phyloP scores from a whole-genome alignment of 2,797 vertebrate genomes.

The Gymnocypris eckloni region DNA sequence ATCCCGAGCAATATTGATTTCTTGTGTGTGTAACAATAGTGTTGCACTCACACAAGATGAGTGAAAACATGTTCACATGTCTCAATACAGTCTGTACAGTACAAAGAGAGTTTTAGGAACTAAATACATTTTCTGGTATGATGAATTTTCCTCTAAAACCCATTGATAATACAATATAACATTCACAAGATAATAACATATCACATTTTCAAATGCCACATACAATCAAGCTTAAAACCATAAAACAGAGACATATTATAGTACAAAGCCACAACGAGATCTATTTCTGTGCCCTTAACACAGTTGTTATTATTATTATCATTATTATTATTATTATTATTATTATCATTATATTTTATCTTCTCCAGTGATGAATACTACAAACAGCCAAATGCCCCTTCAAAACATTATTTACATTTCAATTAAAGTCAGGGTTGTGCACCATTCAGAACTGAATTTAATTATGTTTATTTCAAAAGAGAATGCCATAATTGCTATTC shows the following conservation, averaged over 20 bases:
- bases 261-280: not conserved
- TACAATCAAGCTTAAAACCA: not conserved
- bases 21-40: slow-evolving; percentile 41
- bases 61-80: not conserved
- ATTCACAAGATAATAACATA: not conserved
- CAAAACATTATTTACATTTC: not conserved
- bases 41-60: not conserved
- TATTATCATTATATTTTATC: not conserved
- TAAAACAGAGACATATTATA: not conserved
- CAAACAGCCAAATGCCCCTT: not conserved
- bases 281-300: not conserved
- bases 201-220: not conserved
- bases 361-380: not conserved
- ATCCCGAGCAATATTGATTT: slow-evolving; percentile 32
- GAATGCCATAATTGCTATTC: not conserved
- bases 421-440: not conserved
- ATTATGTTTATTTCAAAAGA: not conserved
- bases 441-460: not conserved
- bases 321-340: not conserved
- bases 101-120: not conserved
- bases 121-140: not conserved
- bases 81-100: not conserved
- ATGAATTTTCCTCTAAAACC: not conserved
- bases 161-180: not conserved
- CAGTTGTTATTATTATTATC: not conserved